A percentile compares a stretch with the other conserved stretches of the same genome.
Conservation (phyloP, 2,797 vertebrate species). For the Acanthurus leucopareius region DNA sequence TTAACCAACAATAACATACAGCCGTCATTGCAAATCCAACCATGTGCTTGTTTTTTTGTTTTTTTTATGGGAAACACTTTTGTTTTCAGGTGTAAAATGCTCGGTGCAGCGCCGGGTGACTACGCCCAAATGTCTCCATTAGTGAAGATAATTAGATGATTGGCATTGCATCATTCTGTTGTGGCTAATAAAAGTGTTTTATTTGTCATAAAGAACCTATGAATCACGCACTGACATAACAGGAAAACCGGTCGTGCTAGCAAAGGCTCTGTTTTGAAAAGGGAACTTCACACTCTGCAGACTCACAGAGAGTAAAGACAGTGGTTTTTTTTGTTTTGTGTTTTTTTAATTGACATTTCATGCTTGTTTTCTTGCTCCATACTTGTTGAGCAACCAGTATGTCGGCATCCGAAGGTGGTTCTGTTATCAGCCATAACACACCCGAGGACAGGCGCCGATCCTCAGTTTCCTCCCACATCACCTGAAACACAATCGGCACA, state of each 20-base stretch:
- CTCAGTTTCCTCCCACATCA: constrained; percentile 29
- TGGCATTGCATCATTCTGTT: constrained; percentile 1
- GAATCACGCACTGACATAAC: not conserved
- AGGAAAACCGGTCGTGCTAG: not conserved
- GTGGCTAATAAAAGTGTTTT: constrained; percentile 11
- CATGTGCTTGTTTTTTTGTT: no score
- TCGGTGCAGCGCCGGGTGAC: not conserved
- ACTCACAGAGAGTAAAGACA: not conserved
- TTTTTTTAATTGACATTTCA: constrained; percentile 9
- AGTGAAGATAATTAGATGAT: not conserved
- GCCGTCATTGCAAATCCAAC: no score
- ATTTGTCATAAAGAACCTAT: not conserved
- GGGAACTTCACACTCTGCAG: not conserved
- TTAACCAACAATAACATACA: no score
- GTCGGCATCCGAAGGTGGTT: constrained; percentile 37
- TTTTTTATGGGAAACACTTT: no score
- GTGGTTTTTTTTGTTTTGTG: not conserved
- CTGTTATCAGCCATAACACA: constrained; percentile 59
- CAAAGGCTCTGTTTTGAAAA: not conserved
- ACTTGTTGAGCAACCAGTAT: constrained; percentile 61
- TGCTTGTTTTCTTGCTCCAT: constrained; percentile 28
- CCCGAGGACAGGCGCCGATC: constrained; percentile 26
- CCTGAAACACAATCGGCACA: constrained; percentile 44
- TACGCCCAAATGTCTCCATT: not conserved
- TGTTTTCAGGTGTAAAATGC: not conserved